phyloP scores from a whole-genome alignment of 2,113 vertebrate genomes.

The Leucopsar rothschildi region DNA sequence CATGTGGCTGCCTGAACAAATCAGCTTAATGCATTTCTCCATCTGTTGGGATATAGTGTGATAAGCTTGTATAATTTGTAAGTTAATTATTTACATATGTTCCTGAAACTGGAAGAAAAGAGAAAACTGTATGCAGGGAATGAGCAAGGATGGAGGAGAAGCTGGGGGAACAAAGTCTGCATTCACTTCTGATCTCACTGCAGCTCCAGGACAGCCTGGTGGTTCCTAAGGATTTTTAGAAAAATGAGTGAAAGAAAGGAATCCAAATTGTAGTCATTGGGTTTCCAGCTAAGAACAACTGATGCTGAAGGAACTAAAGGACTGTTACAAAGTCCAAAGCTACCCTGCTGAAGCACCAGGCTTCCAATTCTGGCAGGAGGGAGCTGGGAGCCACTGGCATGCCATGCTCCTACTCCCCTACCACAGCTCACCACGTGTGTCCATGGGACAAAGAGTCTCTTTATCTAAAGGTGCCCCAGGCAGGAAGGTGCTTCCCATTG shows the following conservation, averaged over 20 bases:
- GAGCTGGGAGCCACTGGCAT: background rate
- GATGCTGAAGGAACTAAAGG: background rate
- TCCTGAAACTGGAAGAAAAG: slow-evolving; percentile 30
- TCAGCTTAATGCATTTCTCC: slow-evolving; percentile 52
- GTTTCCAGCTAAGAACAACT: background rate
- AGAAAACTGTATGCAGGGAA: background rate
- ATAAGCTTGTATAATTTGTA: slow-evolving; percentile 59
- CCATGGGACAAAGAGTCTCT: background rate
- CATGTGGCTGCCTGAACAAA: slow-evolving; percentile 52
- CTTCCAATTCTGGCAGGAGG: background rate
- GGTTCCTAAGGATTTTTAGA: background rate
- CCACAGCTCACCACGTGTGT: background rate
- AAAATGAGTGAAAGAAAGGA: background rate
- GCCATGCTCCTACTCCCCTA: rapidly evolving
- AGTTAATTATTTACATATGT: slow-evolving; percentile 68
- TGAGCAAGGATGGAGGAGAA: background rate
- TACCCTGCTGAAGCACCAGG: background rate
- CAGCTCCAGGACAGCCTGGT: background rate
- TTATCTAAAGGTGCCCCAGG: background rate
- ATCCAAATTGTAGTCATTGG: background rate
- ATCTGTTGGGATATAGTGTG: slow-evolving; percentile 35
- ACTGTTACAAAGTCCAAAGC: rapidly evolving
- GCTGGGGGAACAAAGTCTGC: rapidly evolving
- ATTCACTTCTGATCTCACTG: background rate
- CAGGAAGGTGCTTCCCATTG: background rate